Conservation (phyloP, 1,140 invertebrate genomes). For the Bombus picipes region DNA sequence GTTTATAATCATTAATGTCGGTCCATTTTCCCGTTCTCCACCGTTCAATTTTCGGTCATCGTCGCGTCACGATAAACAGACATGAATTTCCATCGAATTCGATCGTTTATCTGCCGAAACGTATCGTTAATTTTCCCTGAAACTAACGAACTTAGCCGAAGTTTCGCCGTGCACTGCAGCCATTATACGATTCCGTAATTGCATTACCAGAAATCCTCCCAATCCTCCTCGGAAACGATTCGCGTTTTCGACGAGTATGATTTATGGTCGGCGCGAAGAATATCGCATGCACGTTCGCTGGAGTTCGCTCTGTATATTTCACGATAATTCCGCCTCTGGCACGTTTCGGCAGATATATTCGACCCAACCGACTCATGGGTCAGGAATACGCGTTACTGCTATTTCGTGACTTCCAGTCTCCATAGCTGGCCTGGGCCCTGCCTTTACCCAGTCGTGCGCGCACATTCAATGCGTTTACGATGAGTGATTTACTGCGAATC, state of each 20-base stretch:
- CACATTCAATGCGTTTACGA: not conserved
- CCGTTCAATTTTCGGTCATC: not conserved
- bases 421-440: not conserved
- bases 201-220: no score
- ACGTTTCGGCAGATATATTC: slow-evolving; percentile 31
- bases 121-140: not conserved
- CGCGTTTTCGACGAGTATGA: slow-evolving; percentile 31
- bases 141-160: not conserved
- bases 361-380: not conserved
- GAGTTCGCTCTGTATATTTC: slow-evolving; percentile 16
- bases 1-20: slow-evolving; percentile 12
- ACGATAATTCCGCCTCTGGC: slow-evolving; percentile 40
- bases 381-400: slow-evolving; percentile 27
- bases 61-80: no score
- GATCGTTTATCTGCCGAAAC: not conserved
- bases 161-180: not conserved
- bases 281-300: slow-evolving; percentile 27
- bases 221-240: not conserved
- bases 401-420: slow-evolving; percentile 31
- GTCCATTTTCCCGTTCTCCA: not conserved
- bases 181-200: not conserved
- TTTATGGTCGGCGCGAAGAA: slow-evolving; percentile 25
- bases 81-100: no score
- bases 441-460: not conserved
- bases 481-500: not conserved